Evolutionary conservation across 2,888 invertebrate genomes (phyloP).

Genomic region (Clunio marinus): DNA sequence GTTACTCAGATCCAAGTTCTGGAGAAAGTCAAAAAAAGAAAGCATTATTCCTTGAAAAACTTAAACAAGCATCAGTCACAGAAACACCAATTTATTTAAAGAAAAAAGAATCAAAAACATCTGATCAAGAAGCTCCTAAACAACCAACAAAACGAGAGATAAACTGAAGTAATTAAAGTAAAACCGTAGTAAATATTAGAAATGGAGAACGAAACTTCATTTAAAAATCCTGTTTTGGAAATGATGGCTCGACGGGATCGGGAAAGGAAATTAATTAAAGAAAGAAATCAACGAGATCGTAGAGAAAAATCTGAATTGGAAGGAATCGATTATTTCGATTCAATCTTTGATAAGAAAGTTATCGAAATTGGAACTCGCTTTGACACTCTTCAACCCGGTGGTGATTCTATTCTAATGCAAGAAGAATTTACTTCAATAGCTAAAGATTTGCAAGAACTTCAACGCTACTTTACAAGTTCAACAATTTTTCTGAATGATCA

Average conservation of each 20-base stretch:
- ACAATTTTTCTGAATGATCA: slow-evolving; percentile 76
- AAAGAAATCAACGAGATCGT: slow-evolving; percentile 8
- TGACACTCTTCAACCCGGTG: slow-evolving; percentile 51
- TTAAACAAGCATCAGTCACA: slow-evolving; percentile 45
- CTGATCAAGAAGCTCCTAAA: slow-evolving; percentile 6
- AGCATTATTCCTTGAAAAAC: slow-evolving; percentile 45
- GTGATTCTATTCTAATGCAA: slow-evolving; percentile 53
- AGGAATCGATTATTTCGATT: slow-evolving; percentile 63
- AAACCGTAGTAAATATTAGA: slow-evolving; percentile 6
- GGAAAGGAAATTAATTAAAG: background rate
- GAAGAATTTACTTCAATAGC: slow-evolving; percentile 66
- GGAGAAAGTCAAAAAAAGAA: slow-evolving; percentile 46
- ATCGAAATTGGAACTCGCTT: slow-evolving; percentile 62
- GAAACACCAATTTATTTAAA: slow-evolving; percentile 44
- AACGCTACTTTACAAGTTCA: slow-evolving; percentile 74
- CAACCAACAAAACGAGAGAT: slow-evolving; percentile 29
- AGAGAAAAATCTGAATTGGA: slow-evolving; percentile 46
- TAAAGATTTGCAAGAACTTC: slow-evolving; percentile 67
- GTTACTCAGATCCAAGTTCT: background rate
- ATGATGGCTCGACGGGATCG: slow-evolving; percentile 27
- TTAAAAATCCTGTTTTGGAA: slow-evolving; percentile 1
- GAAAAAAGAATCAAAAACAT: too few species aligned
- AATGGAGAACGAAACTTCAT: background rate
- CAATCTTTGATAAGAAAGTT: slow-evolving; percentile 63
- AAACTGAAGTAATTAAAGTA: slow-evolving; percentile 1